Evolutionary conservation across 2,797 vertebrate species (phyloP), one percentile per base, ranked within the genome.

Genomic region (Schizothorax lantsangensis): DNA sequence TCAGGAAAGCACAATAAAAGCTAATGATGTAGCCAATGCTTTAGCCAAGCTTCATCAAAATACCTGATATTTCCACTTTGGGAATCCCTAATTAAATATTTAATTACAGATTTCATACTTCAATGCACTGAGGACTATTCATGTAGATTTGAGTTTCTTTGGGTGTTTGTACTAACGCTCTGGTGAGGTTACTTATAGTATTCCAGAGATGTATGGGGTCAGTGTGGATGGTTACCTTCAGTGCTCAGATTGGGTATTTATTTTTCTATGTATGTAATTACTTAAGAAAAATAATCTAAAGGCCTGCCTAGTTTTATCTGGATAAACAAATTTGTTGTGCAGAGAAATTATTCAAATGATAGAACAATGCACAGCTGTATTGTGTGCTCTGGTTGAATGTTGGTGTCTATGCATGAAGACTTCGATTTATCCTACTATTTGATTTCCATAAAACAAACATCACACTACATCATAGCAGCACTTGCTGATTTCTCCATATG

Each of bases 361-460:
- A 59, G 38, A 81, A 64, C 57, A 86, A 47, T 54, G 5, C 73
- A 66, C 30, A 79, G 74, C 43, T n/a, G 54, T 85, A 38, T 62
- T 40, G 40, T 84, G 57, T 72, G 49, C n/a, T 45, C 47, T 87
- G 49, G 68, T 81, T 66, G 45, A 26, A 57, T 78, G 82, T 84
- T 83, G 72, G 81, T 72, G 26, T 81, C 52, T 86, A 38, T 47
- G 81, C 71, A 54, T 21, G 14, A 54, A 59, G 81, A 73, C 72
- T 62, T 45, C 47, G 52, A 38, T 89, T 90, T 54, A 87, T 89
- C 88, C 92, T 90, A 93, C 49, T 92, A 91, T 94, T 94, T 93
- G 90, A 95, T 96, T 96, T 95, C 93, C 95, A 95, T 95, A 95
- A 95, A 95, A 94, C 68, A 89, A 92, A 91, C 94, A 95, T 96